Evolutionary conservation across 2,797 vertebrate species (phyloP), one percentile per base, ranked within the genome.

Genomic region (Gephyroberyx darwinii): DNA sequence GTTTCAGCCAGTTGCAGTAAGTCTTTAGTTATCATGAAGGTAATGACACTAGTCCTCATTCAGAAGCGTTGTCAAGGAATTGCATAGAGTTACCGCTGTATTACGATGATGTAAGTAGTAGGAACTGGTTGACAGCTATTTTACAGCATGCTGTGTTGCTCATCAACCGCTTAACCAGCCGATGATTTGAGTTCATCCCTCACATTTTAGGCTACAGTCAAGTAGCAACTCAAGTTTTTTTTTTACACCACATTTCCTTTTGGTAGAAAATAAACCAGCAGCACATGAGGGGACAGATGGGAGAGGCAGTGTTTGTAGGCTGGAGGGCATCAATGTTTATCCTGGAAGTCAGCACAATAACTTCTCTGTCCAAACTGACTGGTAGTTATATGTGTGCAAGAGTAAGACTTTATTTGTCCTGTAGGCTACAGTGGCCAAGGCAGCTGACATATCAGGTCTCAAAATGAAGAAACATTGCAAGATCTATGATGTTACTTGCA

Each of bases 361-460:
- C 43, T 51, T 52, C 39, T 22, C 31, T 19, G 10, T 68, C 22
- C 33, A 7, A 43, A 65, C 50, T 17, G 30, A 0, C 20, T 8
- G 16, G 8, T 1, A 1, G 59, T 41, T 41, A 57, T 37, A 45
- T 43, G 31, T 64, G 17, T 48, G 62, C 10, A 51, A 35, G 7
- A 54, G 51, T 4, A 31, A 78, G n/a, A 72, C 16, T 8, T 43
- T 10, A 0, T 52, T 68, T 31, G n/a, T 17, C n/a, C 47, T 12
- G 17, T 22, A n/a, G 59, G 48, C 35, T 17, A 3, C 37, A 31
- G 60, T 22, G 47, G 60, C 61, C 0, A 61, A 78, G 86, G 48
- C 31, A 60, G 86, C 87, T 83, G 88, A 88, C 78, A 39, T 61
- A 63, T 77, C 80, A 82, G 35, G 1, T 59, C 31, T 58, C 26